Conservation (phyloP, 2,113 vertebrate species). For the Bos taurus region ARS-UCD2.0 NC_037352.1:22272001-22272500, state of each 20-base stretch:
- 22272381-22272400: background rate
- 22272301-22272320: background rate
- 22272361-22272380: background rate
- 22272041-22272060: fast-evolving
- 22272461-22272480: background rate
- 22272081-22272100: background rate
- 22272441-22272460: background rate
- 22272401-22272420: background rate
- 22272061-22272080: background rate
- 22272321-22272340: background rate
- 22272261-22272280: background rate
- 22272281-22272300: background rate
- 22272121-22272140: too few relatives aligned
- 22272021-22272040: background rate
- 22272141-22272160: background rate
- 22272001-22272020: background rate
- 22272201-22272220: background rate
- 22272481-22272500: background rate
- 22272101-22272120: background rate
- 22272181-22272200: background rate
- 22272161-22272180: background rate
- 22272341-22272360: background rate
- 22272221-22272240: background rate
- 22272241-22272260: background rate
- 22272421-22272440: background rate